Evolutionary conservation across 2,113 vertebrate genomes (phyloP).

Genomic region (Ailuropoda melanoleuca): DNA sequence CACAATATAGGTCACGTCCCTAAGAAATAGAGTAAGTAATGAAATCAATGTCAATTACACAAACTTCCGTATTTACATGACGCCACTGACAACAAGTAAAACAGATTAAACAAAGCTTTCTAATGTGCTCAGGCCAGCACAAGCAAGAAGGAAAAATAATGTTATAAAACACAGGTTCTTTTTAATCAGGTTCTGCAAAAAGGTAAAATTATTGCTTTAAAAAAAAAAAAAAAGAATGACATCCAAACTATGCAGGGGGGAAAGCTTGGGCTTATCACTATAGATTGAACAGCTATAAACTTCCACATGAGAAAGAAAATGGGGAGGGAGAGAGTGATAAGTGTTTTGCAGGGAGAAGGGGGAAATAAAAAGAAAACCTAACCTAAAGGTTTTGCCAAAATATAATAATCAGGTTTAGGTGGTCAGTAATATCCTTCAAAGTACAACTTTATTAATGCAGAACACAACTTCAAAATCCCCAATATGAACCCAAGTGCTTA

Average conservation of each 20-base stretch:
- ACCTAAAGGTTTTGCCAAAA: background rate
- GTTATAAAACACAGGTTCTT: background rate
- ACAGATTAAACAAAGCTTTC: constrained; percentile 40
- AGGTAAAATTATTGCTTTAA: background rate
- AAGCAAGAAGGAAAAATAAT: constrained; percentile 22
- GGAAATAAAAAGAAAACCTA: background rate
- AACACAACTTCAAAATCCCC: background rate
- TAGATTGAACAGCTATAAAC: background rate
- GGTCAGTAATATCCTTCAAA: background rate
- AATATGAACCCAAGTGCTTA: background rate
- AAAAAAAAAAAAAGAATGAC: background rate
- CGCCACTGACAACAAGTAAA: background rate
- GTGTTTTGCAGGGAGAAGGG: background rate
- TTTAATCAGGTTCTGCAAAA: constrained; percentile 15
- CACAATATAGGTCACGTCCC: constrained; percentile 84
- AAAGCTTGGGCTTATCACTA: background rate
- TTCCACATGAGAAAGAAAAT: background rate
- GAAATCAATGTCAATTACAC: constrained; percentile 60
- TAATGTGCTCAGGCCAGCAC: constrained; percentile 11
- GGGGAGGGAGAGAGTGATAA: background rate
- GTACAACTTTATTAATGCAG: background rate
- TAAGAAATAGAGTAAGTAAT: constrained; percentile 62
- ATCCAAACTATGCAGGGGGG: background rate
- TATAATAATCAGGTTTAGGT: background rate
- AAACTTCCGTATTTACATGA: constrained; percentile 43